Evolutionary conservation across 2,797 vertebrate genomes (phyloP).

Genomic region (Pipistrellus kuhlii): DNA sequence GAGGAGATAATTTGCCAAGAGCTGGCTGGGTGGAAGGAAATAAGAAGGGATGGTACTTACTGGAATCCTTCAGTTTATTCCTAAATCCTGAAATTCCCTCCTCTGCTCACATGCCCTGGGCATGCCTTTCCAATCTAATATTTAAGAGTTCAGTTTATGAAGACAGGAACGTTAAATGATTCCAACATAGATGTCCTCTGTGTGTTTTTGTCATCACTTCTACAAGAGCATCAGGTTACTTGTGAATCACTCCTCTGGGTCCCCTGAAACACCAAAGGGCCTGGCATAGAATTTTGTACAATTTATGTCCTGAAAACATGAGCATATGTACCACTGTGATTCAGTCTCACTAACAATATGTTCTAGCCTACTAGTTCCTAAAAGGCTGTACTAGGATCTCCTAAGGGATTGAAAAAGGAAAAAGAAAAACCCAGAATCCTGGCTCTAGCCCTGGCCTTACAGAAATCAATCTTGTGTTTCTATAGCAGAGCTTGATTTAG

Average conservation of each 20-base stretch:
- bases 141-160: neutral
- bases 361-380: neutral
- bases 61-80: neutral
- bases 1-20: neutral
- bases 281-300: neutral
- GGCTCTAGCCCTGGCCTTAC: neutral
- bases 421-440: neutral
- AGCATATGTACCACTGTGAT: neutral
- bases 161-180: neutral
- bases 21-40: neutral
- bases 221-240: neutral
- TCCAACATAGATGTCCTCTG: neutral
- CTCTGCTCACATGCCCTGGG: neutral
- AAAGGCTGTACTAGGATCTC: neutral
- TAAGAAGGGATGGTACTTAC: neutral
- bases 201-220: neutral
- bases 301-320: neutral
- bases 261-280: neutral
- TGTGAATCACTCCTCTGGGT: neutral
- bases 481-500: neutral
- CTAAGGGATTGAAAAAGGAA: neutral
- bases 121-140: neutral
- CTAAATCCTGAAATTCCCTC: neutral
- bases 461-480: neutral
- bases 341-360: neutral